Evolutionary conservation across 2,113 vertebrate species (phyloP), one percentile per base, ranked within the genome.

Genomic region (Prunella himalayana): DNA sequence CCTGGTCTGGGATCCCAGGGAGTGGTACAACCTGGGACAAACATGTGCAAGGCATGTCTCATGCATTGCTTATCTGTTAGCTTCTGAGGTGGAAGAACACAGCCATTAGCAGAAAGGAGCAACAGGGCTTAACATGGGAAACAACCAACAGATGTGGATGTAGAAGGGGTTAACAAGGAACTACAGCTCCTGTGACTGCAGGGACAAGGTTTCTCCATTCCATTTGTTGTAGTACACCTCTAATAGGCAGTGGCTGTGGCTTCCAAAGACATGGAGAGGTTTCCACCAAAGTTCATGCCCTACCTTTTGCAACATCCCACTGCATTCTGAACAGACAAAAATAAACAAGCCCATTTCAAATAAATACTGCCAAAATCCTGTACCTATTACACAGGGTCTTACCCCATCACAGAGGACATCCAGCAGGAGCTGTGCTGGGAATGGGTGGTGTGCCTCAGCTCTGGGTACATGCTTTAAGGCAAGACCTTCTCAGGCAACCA

Each of bases 41-140:
- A 72, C 3, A 15, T 0, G 0, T 35, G 65, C 25, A 30, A 71
- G 61, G 16, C 30, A 19, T 0, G 2, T 66, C 65, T 73, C 6
- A 0, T 37, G 14, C 39, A 7, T 1, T n/a, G 20, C 23, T 61
- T 15, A 45, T 41, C 37, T 64, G 25, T 35, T 75, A 69, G 72
- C 47, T 82, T 56, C 72, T 60, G 42, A 88, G 50, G 22, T 35
- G 59, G 44, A 88, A 81, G 37, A 60, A 41, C 51, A 16, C 31
- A 9, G 42, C n/a, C 63, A 39, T 56, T 4, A 85, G 33, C 13
- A 35, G 35, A 69, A 68, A 65, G 71, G 65, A 69, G 56, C 5
- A 27, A 35, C 1, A 13, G 27, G 7, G 3, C 5, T 77, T 50
- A n/a, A 50, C n/a, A 22, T 2, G 4, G 20, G n/a, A 77, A 86